Conservation (phyloP, 2,888 invertebrate genomes). For the Temnothorax rugatulus region DNA sequence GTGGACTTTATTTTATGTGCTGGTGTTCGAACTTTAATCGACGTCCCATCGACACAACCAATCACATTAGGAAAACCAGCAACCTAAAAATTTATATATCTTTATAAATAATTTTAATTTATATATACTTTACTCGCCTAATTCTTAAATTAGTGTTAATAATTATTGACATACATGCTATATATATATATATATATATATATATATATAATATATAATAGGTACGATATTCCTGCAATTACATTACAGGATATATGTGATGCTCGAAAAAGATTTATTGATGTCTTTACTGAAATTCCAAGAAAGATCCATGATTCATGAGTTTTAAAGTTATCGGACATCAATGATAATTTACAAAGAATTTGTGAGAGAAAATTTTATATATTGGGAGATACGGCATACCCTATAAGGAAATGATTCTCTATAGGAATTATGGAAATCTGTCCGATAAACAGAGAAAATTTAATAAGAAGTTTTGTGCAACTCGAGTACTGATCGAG, state of each 20-base stretch:
- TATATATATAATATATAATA: too few relatives aligned
- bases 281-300: slow-evolving; percentile 75
- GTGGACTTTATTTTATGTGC: too few relatives aligned
- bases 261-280: slow-evolving; percentile 72
- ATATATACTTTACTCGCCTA: too few relatives aligned
- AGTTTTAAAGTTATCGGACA: slow-evolving; percentile 67
- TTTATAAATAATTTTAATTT: too few relatives aligned
- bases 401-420: slow-evolving; percentile 73
- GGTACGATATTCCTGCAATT: slow-evolving; percentile 48
- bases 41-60: too few relatives aligned
- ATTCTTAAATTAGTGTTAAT: too few relatives aligned
- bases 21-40: too few relatives aligned
- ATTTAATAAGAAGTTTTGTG: slow-evolving; percentile 76
- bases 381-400: slow-evolving; percentile 76
- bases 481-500: slow-evolving; percentile 72
- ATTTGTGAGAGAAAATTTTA: slow-evolving; percentile 55
- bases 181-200: too few relatives aligned
- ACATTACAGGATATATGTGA: slow-evolving; percentile 76
- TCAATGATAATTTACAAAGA: slow-evolving; percentile 52
- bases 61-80: too few relatives aligned
- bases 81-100: too few relatives aligned
- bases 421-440: slow-evolving; percentile 76
- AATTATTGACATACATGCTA: too few relatives aligned
- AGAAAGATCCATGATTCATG: slow-evolving; percentile 73
- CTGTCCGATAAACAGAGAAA: slow-evolving; percentile 72